Conservation (phyloP, 1,140 invertebrate genomes). For the Periplaneta americana region DNA sequence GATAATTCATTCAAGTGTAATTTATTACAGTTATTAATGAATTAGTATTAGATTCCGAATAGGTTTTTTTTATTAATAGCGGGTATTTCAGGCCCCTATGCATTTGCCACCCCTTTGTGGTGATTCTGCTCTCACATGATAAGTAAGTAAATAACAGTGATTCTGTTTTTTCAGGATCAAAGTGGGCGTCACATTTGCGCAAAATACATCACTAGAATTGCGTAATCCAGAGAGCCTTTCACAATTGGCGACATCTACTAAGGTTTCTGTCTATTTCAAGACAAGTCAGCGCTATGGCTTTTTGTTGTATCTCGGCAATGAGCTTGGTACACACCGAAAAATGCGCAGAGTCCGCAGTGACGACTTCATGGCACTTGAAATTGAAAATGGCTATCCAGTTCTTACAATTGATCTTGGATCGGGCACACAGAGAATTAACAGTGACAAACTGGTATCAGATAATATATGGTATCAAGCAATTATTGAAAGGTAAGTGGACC, state of each 20-base stretch:
- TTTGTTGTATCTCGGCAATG: constrained; percentile 86
- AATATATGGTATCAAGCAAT: constrained; percentile 85
- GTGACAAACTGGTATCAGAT: constrained; percentile 71
- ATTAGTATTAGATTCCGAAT: no score
- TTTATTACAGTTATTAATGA: no score
- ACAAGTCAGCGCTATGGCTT: constrained; percentile 78
- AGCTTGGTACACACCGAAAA: constrained; percentile 55
- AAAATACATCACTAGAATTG: constrained; percentile 76
- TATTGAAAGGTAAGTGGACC: constrained; percentile 63
- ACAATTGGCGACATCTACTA: constrained; percentile 76
- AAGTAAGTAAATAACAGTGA: no score
- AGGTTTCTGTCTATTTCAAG: constrained; percentile 80
- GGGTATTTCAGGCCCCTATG: no score
- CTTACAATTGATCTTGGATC: constrained; percentile 85
- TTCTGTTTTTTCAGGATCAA: constrained; percentile 54
- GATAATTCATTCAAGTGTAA: no score
- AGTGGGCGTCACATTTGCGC: constrained; percentile 80
- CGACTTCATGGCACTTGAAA: constrained; percentile 90
- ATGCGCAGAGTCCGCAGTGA: constrained; percentile 50
- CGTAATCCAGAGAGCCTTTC: constrained; percentile 78
- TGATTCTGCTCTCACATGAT: no score
- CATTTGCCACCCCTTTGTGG: no score
- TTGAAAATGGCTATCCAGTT: constrained; percentile 82
- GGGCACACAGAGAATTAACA: constrained; percentile 67
- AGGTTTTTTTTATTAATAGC: no score